Conservation (phyloP, 2,113 vertebrate species). For the Crotalus helleri region DNA sequence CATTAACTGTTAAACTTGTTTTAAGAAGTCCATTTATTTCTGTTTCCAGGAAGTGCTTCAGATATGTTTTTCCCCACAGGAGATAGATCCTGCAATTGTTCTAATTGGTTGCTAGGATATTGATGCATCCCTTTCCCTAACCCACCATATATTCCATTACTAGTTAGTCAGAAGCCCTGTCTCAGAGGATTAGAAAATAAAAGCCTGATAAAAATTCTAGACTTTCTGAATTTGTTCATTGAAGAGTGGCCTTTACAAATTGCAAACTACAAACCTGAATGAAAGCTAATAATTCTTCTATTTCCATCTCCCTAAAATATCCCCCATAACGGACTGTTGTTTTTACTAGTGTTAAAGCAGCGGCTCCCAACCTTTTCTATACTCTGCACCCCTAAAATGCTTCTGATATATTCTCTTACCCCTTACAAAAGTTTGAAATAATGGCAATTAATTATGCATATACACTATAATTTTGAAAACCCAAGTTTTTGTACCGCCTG, state of each 20-base stretch:
- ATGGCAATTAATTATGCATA: too few species aligned
- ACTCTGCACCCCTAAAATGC: too few species aligned
- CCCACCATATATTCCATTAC: not conserved
- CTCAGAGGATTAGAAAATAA: not conserved
- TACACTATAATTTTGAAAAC: too few species aligned
- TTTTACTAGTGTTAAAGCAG: not conserved
- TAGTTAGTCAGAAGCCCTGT: not conserved
- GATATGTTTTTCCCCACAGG: not conserved
- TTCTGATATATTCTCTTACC: too few species aligned
- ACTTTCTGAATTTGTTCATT: not conserved
- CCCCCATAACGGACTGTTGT: not conserved
- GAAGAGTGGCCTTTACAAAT: not conserved
- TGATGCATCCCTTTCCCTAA: not conserved
- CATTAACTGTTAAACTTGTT: not conserved
- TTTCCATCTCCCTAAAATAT: not conserved
- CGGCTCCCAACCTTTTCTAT: too few species aligned
- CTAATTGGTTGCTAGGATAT: slow-evolving; percentile 19
- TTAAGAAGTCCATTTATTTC: slow-evolving; percentile 1
- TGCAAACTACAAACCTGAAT: not conserved
- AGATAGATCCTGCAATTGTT: not conserved
- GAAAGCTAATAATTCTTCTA: not conserved
- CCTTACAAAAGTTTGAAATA: too few species aligned
- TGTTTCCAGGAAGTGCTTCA: not conserved
- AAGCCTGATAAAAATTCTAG: not conserved
- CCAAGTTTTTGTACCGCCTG: too few species aligned